Base-by-base conservation (phyloP, 2,113 vertebrate genomes). In the Tichodroma muraria region DNA sequence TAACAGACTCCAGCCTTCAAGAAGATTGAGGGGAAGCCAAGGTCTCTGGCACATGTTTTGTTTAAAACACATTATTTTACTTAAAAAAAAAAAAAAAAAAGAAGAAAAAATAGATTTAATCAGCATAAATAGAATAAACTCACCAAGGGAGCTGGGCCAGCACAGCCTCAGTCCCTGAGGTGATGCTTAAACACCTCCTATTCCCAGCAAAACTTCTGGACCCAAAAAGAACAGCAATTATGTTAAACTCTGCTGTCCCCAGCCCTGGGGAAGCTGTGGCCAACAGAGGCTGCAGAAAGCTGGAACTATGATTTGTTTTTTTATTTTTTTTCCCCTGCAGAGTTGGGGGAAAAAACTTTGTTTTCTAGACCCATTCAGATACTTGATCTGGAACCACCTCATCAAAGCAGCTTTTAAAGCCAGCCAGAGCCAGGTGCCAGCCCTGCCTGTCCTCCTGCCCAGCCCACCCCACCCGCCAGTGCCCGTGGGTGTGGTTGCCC, bases 11-110 rank as follows among this genome's bases (percentile, higher is more conserved):
- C 6, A 92, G 90, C 75, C 94, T 96, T 95, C 94, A 93, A 88
- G 86, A 96, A 94, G 93, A 94, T 86, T 95, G 95, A 97, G 94
- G 95, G 80, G 84, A 95, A 96, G 95, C 96, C 95, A 97, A 95
- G 68, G 93, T 94, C 93, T 73, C 88, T 96, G 95, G 92, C 95
- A 96, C 80, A 88, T 84, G 86, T 77, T 94, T 87, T 92, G 89
- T 97, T 97, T 91, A 93, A 96, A 97, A 92, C 82, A 94, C 85
- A 85, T 91, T 88, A 56, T 92, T 93, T 85, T 69, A 68, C 86
- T 79, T 23, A 1, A 3, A 71, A 59, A 52, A 93, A 1, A 3
- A 71, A 59, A 52, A 93, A 63, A 84, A 2, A 66, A 50, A 70
- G 31, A 65, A 27, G 21, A 50, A 78, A 64, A 47, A 77, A 64